Conservation (phyloP, 2,797 vertebrate genomes). For the Karalla daura region DNA sequence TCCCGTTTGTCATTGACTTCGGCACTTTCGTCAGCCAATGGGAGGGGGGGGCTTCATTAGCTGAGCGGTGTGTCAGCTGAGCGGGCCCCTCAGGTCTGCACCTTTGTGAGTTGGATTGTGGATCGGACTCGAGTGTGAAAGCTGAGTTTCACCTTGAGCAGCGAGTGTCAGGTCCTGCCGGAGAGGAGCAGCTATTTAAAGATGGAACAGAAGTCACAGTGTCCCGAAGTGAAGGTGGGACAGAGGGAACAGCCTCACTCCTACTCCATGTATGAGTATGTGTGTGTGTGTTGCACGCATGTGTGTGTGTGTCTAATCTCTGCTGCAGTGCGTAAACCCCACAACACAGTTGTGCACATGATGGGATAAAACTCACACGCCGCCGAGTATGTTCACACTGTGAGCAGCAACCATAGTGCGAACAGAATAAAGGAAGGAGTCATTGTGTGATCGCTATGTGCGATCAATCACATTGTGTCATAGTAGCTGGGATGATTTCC, state of each 20-base stretch:
- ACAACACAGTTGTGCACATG: conserved; percentile 19
- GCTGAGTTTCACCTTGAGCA: conserved; percentile 59
- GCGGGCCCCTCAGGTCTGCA: neutral
- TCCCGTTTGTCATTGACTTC: conserved; percentile 5
- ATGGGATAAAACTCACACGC: conserved; percentile 4
- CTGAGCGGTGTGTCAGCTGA: neutral
- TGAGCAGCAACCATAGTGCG: no score
- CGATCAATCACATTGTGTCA: neutral
- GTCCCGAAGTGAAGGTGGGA: conserved; percentile 64
- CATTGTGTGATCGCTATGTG: no score
- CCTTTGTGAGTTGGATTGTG: conserved; percentile 21
- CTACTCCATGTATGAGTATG: neutral
- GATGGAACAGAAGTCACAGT: conserved; percentile 54
- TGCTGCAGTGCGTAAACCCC: conserved; percentile 30
- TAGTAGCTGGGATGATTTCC: neutral
- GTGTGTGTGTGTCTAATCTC: conserved; percentile 8
- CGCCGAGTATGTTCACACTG: neutral
- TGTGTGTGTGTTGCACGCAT: conserved; percentile 17
- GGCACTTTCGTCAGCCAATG: neutral
- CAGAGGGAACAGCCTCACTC: conserved; percentile 20
- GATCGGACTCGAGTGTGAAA: conserved; percentile 6
- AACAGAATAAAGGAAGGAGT: no score
- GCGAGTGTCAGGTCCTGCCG: conserved; percentile 59
- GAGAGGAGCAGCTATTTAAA: conserved; percentile 68
- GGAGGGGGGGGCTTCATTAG: conserved; percentile 12